Base-by-base conservation (phyloP, 1,140 invertebrate genomes). In the Megalonaias nervosa region DNA sequence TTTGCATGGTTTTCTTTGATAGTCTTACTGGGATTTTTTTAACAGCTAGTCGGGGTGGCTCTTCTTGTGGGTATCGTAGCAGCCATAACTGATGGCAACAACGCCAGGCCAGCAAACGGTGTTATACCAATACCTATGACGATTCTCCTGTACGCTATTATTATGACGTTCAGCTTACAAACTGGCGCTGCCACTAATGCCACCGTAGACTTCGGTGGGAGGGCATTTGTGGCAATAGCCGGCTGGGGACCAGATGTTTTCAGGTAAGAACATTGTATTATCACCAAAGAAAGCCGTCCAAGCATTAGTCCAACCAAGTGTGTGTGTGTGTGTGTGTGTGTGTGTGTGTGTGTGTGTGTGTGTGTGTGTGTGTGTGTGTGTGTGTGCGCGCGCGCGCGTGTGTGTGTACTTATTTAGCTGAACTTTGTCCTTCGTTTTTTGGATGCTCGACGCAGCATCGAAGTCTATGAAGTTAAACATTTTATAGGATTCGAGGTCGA, bases 121-220 rank as follows among this genome's bases (percentile, higher is more conserved):
- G 64, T 77, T 11, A 61, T 77, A 2, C 62, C 71, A 13, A n/a
- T 73, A 21, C 16, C 71, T 11, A 55, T 77, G 21, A 38, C 62
- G 3, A 62, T 77, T 38, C 26, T 73, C 4, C 56, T 77, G 13
- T 77, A 73, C 57, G 69, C 69, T 21, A 72, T 71, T 16, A 21
- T 77, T 17, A 72, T 77, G 75, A 66, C 61, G 16, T 67, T 72
- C 59, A 67, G 69, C 9, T 13, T 68, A 1, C 69, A 72, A 38
- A 71, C 75, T 60, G 75, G 75, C 21, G 69, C 71, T 11, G 57
- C 69, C 23, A 67, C 67, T 19, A 77, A 77, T 21, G 26, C 64
- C 2, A 56, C 75, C 55, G 61, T 73, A 17, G 75, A 77, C 66
- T 59, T 67, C 23, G 67, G 57, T 15, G 69, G 71, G 14, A 61